Base-by-base conservation (phyloP, 2,113 vertebrate species). In the Takifugu flavidus region DNA sequence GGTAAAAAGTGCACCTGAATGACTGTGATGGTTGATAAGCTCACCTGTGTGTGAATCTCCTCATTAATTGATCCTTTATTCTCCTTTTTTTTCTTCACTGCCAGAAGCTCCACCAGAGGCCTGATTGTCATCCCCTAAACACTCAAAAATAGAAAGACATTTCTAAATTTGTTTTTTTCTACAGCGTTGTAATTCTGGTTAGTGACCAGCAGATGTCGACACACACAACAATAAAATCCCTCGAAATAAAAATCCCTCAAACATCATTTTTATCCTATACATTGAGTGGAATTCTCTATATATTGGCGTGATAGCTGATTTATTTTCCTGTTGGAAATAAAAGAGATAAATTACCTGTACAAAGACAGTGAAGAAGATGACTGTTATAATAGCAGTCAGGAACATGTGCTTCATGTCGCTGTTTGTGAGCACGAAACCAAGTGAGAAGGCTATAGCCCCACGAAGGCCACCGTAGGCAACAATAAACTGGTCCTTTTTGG, bases 341-440 rank as follows among this genome's bases (percentile, higher is more conserved):
- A 47, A 15, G 44, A 45, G 4, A 15, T 13, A 15, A 47, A 47
- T 78, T 65, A 97, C 97, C 95, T 98, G 96, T 71, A 99, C 95
- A 0, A 98, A 97, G 8, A 99, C 96, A 0, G 96, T 98, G 90
- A 98, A 99, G 89, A 98, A 97, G 89, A 98, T 92, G 82, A 98
- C 93, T 0, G 95, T 98, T 90, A 99, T 98, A 90, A 96, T 98
- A 88, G 96, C 95, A 0, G 96, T 99, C 74, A 98, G 95, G 87
- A 99, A 98, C 89, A 98, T 86, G 67, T 92, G 71, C 78, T 94
- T 94, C 90, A 92, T 93, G 28, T 92, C 67, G 0, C 79, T 53
- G 1, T 86, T 72, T 46, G 92, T 78, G 59, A 99, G 90, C 39
- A 99, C 91, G 83, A 92, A 98, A 0, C 93, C 93, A 53, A 99